Percentiles rank a stretch among this genome's conserved stretches.
These are phyloP conservation scores for Empidonax traillii DNA, from an alignment of 2,113 vertebrate species.

Conservation along the genomic window DNA sequence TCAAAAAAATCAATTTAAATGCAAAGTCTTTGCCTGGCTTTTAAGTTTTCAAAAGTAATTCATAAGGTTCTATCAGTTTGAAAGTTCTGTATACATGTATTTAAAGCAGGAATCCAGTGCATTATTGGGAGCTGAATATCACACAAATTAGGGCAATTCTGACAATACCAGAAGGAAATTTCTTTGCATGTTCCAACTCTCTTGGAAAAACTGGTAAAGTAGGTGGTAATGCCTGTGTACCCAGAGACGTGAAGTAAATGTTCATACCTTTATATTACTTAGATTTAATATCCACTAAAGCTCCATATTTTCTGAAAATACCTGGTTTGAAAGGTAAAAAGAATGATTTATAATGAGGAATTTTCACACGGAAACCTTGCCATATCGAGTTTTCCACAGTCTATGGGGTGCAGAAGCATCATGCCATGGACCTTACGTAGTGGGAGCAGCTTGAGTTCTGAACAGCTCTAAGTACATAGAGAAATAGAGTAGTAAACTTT, in stretches of 20 bases:
- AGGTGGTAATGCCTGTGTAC: not conserved
- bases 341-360: not conserved
- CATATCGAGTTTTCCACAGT: rapidly evolving
- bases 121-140: not conserved
- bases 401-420: not conserved
- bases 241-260: not conserved
- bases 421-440: not conserved
- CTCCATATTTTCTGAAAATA: not conserved
- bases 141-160: not conserved
- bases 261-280: not conserved
- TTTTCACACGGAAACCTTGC: not conserved
- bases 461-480: no score
- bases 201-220: not conserved
- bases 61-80: not conserved
- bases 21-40: conserved; percentile 23
- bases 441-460: not conserved
- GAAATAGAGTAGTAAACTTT: no score
- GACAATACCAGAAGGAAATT: not conserved
- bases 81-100: not conserved
- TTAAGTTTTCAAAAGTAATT: conserved; percentile 19
- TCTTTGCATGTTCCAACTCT: not conserved
- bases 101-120: not conserved
- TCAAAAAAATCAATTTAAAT: conserved; percentile 64
- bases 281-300: not conserved
- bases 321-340: not conserved